Conservation (phyloP, 1,140 invertebrate genomes). For the Araneus ventricosus region DNA sequence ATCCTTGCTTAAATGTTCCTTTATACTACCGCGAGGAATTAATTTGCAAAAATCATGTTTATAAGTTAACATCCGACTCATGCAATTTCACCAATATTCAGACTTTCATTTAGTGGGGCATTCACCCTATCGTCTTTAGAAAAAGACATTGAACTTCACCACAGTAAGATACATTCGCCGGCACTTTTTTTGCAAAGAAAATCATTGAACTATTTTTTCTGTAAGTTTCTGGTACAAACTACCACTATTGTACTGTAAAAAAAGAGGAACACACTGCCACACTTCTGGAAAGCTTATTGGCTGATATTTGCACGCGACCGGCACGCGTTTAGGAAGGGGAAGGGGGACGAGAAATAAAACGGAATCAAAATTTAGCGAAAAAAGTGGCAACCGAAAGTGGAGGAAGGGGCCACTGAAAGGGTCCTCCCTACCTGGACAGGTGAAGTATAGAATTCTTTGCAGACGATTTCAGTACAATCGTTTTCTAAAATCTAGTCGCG, state of each 20-base stretch:
- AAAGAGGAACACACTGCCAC: neutral
- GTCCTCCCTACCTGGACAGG: constrained; percentile 62
- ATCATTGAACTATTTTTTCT: neutral
- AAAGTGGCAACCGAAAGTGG: constrained; percentile 5
- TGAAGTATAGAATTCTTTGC: constrained; percentile 63
- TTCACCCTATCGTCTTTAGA: neutral
- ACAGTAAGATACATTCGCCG: neutral
- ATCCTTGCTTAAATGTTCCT: no score
- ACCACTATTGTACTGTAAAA: neutral
- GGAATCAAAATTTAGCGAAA: neutral
- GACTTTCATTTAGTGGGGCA: neutral
- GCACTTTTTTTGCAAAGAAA: neutral
- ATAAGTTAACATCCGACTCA: no score
- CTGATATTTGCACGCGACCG: neutral
- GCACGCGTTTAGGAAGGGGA: neutral
- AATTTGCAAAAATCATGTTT: no score
- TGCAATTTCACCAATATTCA: neutral
- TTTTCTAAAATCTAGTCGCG: constrained; percentile 39
- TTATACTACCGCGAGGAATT: no score
- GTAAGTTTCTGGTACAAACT: neutral
- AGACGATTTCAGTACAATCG: constrained; percentile 32
- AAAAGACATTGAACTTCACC: neutral
- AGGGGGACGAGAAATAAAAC: neutral
- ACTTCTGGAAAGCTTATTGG: neutral
- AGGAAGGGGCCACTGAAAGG: constrained; percentile 13